Base-by-base conservation (phyloP, 2,797 vertebrate genomes). In the Sylvia borin region DNA sequence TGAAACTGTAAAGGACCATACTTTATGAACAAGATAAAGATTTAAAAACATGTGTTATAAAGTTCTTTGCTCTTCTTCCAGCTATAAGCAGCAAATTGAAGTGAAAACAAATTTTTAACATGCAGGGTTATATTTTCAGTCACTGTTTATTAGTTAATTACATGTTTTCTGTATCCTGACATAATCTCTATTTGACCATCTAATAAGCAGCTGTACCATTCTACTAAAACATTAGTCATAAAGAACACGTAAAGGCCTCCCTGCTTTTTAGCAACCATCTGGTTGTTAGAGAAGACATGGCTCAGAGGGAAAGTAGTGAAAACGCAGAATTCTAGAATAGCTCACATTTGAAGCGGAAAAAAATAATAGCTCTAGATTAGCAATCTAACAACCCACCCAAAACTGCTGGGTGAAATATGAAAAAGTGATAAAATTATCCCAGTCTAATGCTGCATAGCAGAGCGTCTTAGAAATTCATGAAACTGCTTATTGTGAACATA, bases 191-290 rank as follows among this genome's bases (percentile, higher is more conserved):
- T 85, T 73, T 94, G 74, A 80, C 60, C 65, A 77, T 53, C 2
- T 10, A 64, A 88, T 61, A 94, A 77, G 65, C 42, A 87, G 32
- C 72, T 90, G 36, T 50, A 92, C 38, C 60, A 71, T 61, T 91
- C 72, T 67, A 64, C 45, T 94, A 74, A 95, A 93, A 96, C 85
- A 90, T 91, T 91, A 92, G 71, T 95, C 78, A 90, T 21, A 77
- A 71, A 92, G 82, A 64, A 72, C 87, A 95, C 78, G 84, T 85
- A 94, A 77, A 74, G 45, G 21, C 45, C 38, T 87, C 76, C 26
- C n/a, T 83, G 45, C 6, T 85, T 93, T 60, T 74, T 74, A 93
- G 34, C 36, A 95, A 21, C 96, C 95, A 92, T 95, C 92, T 96
- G 92, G 48, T 71, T 89, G 7, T 47, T 85, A 73, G 26, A 87